Base-by-base conservation (phyloP, 2,888 invertebrate genomes). In the Andrena trimmerana region DNA sequence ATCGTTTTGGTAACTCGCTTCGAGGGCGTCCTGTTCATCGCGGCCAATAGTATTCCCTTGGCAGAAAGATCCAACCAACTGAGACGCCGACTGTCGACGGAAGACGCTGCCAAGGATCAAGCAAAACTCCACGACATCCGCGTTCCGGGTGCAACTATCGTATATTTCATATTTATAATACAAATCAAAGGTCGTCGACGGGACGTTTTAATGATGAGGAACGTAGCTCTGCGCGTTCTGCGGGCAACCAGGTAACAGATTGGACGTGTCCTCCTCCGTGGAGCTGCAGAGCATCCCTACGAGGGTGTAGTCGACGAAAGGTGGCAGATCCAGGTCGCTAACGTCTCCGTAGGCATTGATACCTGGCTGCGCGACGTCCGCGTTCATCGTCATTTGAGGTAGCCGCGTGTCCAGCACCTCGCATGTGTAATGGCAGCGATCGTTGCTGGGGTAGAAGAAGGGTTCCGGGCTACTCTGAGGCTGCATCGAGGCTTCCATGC, bases 211-310 rank as follows among this genome's bases (percentile, higher is more conserved):
- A 87, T 93, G 93, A 89, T 94, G 93, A 84, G 93, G 92, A 88
- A 93, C 92, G 85, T 92, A 94, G 60, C 88, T 88, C 78, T 93
- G 93, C 20, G 89, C 78, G 36, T 90, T 83, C 62, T 90, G 91
- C 1, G 89, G 82, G 57, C 91, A 92, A 20, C 89, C 88, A 0
- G 90, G 70, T 24, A 92, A 60, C 33, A 92, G 78, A 36, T 57
- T 84, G 20, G 89, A 76, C 10, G 90, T 75, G 42, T 90, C 90
- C 31, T 92, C 90, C 6, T 92, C 92, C 1, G 89, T 86, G 16
- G 94, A 89, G 80, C 90, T 93, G 86, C 93, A 94, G 5, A 94
- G 83, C 94, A 94, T 93, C 0, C 94, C 93, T 1, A 94, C 93
- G 20, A 94, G 88, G 0, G 94, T 94, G 75, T 94, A 94, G 81